A percentile compares a stretch with the other conserved stretches of the same genome.
Conservation (phyloP, 2,888 invertebrate species). For the Palloptera scutellata region DNA sequence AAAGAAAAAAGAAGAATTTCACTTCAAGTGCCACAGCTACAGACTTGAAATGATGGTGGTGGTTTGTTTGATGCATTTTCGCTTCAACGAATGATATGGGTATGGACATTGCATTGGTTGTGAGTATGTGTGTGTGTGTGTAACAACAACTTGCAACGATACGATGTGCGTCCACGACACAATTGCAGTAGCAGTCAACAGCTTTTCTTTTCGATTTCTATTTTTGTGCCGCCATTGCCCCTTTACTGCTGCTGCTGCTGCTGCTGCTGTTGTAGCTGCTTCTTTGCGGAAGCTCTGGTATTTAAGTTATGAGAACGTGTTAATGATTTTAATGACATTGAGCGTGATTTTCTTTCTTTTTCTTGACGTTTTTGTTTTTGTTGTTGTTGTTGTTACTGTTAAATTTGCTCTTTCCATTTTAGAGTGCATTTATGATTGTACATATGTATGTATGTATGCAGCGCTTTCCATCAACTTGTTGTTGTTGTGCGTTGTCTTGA, state of each 20-base stretch:
- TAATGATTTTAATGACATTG: slow-evolving; percentile 51
- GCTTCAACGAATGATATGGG: neutral
- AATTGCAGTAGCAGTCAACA: neutral
- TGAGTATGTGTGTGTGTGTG: neutral
- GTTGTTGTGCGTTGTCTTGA: too few relatives aligned
- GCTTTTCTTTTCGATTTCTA: neutral
- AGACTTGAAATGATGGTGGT: slow-evolving; percentile 10
- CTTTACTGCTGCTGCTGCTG: slow-evolving; percentile 27
- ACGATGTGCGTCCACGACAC: neutral
- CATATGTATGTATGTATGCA: too few relatives aligned
- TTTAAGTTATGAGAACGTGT: slow-evolving; percentile 47
- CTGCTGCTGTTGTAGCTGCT: slow-evolving; percentile 28
- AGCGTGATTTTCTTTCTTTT: slow-evolving; percentile 31
- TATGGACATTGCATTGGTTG: neutral
- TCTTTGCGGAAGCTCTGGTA: slow-evolving; percentile 45
- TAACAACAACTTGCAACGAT: neutral
- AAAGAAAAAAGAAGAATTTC: neutral
- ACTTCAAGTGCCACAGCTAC: neutral
- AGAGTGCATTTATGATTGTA: too few relatives aligned
- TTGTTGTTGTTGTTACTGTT: neutral
- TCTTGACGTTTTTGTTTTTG: neutral
- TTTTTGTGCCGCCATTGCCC: neutral
- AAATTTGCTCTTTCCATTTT: too few relatives aligned
- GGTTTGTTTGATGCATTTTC: slow-evolving; percentile 12
- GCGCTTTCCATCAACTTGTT: too few relatives aligned